A percentile compares a stretch with the other conserved stretches of the same genome.
These are phyloP conservation scores for Leptinotarsa rubiginosa DNA, from an alignment of 2,888 invertebrate genomes.

Conservation along the genomic window DNA sequence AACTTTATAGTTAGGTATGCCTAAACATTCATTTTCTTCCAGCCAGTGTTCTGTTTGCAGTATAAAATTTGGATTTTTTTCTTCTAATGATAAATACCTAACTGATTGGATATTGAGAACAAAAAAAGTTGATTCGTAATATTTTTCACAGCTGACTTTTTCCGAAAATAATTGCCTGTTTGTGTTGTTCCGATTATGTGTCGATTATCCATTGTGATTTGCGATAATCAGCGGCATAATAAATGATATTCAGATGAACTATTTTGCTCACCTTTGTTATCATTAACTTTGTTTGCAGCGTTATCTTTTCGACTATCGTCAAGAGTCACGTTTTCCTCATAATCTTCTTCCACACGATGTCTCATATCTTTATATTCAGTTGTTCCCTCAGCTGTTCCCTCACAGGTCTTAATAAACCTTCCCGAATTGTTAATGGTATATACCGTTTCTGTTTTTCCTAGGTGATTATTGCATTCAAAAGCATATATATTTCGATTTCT, in stretches of 20 bases:
- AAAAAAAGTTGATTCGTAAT: too few species aligned
- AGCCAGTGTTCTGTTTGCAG: constrained; percentile 27
- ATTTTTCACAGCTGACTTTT: too few species aligned
- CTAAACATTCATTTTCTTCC: too few species aligned
- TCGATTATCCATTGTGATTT: too few species aligned
- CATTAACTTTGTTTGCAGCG: background rate
- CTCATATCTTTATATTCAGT: constrained; percentile 15
- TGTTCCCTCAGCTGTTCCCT: constrained; percentile 16
- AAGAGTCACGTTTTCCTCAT: constrained; percentile 15
- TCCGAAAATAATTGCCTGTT: too few species aligned
- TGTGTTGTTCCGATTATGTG: constrained; percentile 13
- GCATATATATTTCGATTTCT: constrained; percentile 15
- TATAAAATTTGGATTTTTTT: constrained; percentile 15
- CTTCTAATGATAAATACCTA: too few species aligned
- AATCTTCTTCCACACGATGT: constrained; percentile 1
- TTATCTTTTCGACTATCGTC: constrained; percentile 2
- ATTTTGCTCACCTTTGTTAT: constrained; percentile 10
- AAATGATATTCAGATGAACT: constrained; percentile 8
- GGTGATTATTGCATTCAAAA: constrained; percentile 14
- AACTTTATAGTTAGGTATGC: constrained; percentile 13
- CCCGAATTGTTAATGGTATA: background rate
- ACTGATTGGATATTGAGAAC: too few species aligned
- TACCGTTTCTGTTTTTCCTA: constrained; percentile 2
- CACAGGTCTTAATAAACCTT: background rate
- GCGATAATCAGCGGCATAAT: constrained; percentile 17